Evolutionary conservation across 2,113 vertebrate genomes (phyloP), one percentile per base, ranked within the genome.

Genomic region (Pampusana beccarii): DNA sequence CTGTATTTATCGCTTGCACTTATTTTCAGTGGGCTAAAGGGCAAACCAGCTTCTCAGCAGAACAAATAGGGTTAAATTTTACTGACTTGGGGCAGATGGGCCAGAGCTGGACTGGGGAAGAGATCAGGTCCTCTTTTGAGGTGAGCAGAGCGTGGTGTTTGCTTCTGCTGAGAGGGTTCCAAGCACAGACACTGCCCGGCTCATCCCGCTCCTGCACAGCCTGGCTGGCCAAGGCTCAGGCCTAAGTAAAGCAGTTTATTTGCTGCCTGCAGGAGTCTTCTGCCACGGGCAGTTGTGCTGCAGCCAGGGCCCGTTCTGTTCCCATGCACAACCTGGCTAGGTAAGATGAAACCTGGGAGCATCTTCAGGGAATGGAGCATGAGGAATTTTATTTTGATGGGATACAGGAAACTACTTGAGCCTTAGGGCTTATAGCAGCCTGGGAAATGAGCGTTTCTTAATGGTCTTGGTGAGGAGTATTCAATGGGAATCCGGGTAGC

Each of bases 111-210:
- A 19, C 10, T 9, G 10, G 8, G 10, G 19, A 29, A 36, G 20
- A 44, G 34, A 34, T 46, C 19, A 19, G 15, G 1, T 28, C 5
- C 8, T 21, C 57, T 14, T 14, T 9, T 5, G 3, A 21, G 50
- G 7, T 58, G 9, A 34, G 13, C 26, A 0, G 0, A 23, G 4
- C 4, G 17, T 23, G 54, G 2, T 21, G 44, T 20, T 86, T 28
- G 36, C 48, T 28, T 17, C 69, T 77, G 48, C 67, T 50, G 24
- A 16, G 48, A 44, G 13, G 5, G 25, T 26, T 51, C 54, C 21
- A 62, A 38, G 66, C 40, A 16, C 34, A 19, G 42, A 12, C 25
- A 4, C 19, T 38, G 20, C 60, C 40, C 5, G 0, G 4, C 36
- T 48, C 50, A 6, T 18, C 60, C 70, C 44, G 17, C 18, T 46